Evolutionary conservation across 2,797 vertebrate species (phyloP).

Genomic region (Gambusia yucatana): DNA sequence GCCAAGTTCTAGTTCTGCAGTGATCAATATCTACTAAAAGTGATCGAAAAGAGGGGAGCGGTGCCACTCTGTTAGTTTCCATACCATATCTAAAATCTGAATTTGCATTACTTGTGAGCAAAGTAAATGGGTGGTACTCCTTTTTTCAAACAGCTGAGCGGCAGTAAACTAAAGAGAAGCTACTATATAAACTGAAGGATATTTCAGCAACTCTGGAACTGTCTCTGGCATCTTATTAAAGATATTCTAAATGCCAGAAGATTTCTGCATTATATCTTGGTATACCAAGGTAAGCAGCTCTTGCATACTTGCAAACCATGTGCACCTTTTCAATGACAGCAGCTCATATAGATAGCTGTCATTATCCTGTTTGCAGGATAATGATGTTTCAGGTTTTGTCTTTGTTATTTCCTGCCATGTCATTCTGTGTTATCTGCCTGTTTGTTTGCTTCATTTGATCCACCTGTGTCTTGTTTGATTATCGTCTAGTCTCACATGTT

Average conservation of each 20-base stretch:
- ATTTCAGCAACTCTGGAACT: background rate
- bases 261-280: background rate
- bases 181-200: background rate
- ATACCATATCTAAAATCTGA: background rate
- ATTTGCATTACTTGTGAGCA: background rate
- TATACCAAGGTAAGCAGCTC: background rate
- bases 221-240: background rate
- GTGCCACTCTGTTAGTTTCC: background rate
- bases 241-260: background rate
- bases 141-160: background rate
- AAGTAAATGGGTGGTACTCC: background rate
- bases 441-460: background rate
- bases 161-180: background rate
- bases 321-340: background rate
- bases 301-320: background rate
- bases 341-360: background rate
- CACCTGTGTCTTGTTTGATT: no score
- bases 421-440: background rate
- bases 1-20: background rate
- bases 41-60: background rate
- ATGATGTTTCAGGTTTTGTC: background rate
- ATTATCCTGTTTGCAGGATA: background rate
- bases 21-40: background rate
- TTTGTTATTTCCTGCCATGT: background rate
- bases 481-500: no score